phyloP scores from a whole-genome alignment of 2,797 vertebrate genomes.

The Brachyrhaphis roseni region DNA sequence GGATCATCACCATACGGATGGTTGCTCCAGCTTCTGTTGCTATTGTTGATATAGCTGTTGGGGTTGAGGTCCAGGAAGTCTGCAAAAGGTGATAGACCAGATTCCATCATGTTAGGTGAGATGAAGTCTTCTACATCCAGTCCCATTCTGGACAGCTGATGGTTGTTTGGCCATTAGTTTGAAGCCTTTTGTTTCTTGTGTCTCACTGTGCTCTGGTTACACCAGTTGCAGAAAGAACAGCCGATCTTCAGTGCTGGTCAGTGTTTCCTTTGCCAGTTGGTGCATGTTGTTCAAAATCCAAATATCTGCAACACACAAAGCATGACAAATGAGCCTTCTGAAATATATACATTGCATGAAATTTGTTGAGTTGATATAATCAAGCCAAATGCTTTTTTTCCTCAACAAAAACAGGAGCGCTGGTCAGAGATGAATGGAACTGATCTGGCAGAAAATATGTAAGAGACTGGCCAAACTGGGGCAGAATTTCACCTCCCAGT shows the following conservation, averaged over 20 bases:
- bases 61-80: constrained; percentile 33
- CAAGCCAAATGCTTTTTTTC: constrained; percentile 87
- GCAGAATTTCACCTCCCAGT: not conserved
- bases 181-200: not conserved
- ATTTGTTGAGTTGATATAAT: constrained; percentile 92
- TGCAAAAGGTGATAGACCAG: constrained; percentile 35
- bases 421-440: not conserved
- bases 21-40: constrained; percentile 39
- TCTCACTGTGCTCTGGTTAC: not conserved
- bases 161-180: not conserved
- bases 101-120: constrained; percentile 65
- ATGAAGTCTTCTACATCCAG: constrained; percentile 23
- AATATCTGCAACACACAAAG: constrained; percentile 59
- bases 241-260: constrained; percentile 8
- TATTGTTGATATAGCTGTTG: constrained; percentile 30
- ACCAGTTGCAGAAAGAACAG: not conserved
- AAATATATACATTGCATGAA: not conserved
- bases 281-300: constrained; percentile 23
- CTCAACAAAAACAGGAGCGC: not conserved
- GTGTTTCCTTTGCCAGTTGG: constrained; percentile 8
- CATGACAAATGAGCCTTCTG: constrained; percentile 3
- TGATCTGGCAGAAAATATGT: not conserved
- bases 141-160: constrained; percentile 53
- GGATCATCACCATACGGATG: constrained; percentile 21
- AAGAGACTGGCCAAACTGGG: not conserved